Evolutionary conservation across 1,140 invertebrate genomes (phyloP).

Genomic region (Cotesia glomerata): DNA sequence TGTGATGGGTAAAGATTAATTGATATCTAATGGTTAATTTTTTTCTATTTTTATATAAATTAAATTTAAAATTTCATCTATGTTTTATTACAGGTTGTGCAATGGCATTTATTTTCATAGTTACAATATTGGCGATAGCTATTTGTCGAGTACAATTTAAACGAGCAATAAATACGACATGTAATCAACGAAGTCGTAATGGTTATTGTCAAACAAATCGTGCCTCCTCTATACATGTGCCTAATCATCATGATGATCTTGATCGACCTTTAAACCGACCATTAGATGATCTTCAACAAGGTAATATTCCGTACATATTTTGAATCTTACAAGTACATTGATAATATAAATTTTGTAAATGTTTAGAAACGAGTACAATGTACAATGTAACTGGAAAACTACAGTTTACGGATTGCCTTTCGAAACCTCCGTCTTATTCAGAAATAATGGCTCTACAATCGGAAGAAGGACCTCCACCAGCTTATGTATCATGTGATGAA

Average conservation of each 20-base stretch:
- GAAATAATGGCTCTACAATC: constrained; percentile 62
- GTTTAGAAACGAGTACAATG: constrained; percentile 47
- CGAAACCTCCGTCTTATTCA: constrained; percentile 66
- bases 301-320: constrained; percentile 11
- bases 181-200: constrained; percentile 33
- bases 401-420: constrained; percentile 54
- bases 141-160: constrained; percentile 60
- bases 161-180: constrained; percentile 45
- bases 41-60: neutral
- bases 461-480: constrained; percentile 65
- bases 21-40: neutral
- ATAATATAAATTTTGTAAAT: neutral
- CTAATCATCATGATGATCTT: constrained; percentile 43
- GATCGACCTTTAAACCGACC: constrained; percentile 36
- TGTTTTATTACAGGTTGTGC: constrained; percentile 52
- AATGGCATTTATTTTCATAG: constrained; percentile 61
- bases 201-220: constrained; percentile 17
- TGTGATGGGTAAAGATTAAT: constrained; percentile 51
- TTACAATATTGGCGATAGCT: constrained; percentile 58
- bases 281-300: constrained; percentile 30
- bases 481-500: constrained; percentile 64
- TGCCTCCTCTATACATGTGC: constrained; percentile 25
- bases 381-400: constrained; percentile 62
- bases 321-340: neutral
- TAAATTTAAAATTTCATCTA: constrained; percentile 1